These are phyloP conservation scores for Oedothorax gibbosus DNA, from an alignment of 1,140 invertebrate genomes.

Conservation along the genomic window DNA sequence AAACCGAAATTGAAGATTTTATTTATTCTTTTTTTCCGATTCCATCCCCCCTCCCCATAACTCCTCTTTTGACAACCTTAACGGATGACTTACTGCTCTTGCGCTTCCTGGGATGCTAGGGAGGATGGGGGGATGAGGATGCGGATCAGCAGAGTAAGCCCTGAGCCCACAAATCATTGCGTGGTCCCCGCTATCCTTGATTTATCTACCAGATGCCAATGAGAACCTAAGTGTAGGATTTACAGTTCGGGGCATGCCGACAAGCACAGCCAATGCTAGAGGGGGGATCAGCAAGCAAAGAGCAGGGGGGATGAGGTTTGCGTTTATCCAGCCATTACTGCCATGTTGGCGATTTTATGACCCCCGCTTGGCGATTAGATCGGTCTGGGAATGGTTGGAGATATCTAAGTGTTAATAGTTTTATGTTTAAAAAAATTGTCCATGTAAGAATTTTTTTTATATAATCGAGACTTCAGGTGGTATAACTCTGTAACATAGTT, in stretches of 20 bases:
- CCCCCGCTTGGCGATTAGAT: slow-evolving; percentile 38
- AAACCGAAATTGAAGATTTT: not conserved
- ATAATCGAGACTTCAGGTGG: no score
- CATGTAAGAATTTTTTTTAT: no score
- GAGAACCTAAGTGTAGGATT: slow-evolving; percentile 61
- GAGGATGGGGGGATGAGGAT: slow-evolving; percentile 47
- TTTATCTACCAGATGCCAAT: slow-evolving; percentile 61
- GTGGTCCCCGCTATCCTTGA: slow-evolving; percentile 59
- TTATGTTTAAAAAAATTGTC: no score
- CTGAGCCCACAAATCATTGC: slow-evolving; percentile 58
- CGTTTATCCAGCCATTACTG: slow-evolving; percentile 18
- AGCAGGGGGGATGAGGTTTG: slow-evolving; percentile 14
- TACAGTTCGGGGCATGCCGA: slow-evolving; percentile 59
- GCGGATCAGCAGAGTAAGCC: slow-evolving; percentile 57
- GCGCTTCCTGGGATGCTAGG: slow-evolving; percentile 51
- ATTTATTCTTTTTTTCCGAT: slow-evolving; percentile 27
- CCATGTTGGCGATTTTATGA: slow-evolving; percentile 58
- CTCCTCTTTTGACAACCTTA: slow-evolving; percentile 55
- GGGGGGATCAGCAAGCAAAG: slow-evolving; percentile 17
- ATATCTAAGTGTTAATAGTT: no score
- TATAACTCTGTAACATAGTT: no score
- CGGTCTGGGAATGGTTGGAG: no score
- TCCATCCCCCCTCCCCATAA: slow-evolving; percentile 7
- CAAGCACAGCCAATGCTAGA: slow-evolving; percentile 49
- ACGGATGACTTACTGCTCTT: slow-evolving; percentile 58